Base-by-base conservation (phyloP, 1,140 invertebrate species). In the Grapholita molesta region DNA sequence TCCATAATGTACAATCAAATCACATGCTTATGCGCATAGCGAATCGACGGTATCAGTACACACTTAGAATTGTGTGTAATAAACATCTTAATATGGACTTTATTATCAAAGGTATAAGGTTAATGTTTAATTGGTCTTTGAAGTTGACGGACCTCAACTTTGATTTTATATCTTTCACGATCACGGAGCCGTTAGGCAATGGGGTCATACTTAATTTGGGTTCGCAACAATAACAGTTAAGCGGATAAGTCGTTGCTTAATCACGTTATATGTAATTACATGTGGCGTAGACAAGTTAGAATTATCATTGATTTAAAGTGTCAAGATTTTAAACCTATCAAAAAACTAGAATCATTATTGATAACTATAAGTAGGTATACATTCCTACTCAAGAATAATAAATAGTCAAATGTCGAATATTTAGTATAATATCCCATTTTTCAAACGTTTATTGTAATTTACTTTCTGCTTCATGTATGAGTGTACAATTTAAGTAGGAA, bases 121-220 rank as follows among this genome's bases (percentile, higher is more conserved):
- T 21, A 15, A 48, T 21, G 21, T 8, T 48, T 5, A 3, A 21
- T 9, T 48, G 8, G 6, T 6, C 5, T 6, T 21, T 18, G 7
- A 3, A 21, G 42, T 48, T n/a, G 7, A 48, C n/a, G 42, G 42
- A 15, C 6, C 21, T 48, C 18, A 48, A 15, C 15, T 48, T 21
- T 38, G 15, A 38, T 38, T 38, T 38, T 38, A n/a, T 18, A 48
- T 21, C 15, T 48, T 21, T 21, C 18, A 38, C 35, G 35, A 48
- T 48, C 42, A 28, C 55, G 15, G 48, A 9, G 21, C 7, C 12
- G 53, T 55, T 55, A 55, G 28, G 0, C 25, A 61, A 61, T 30
- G 55, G 55, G 25, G 24, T 61, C 55, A 61, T 61, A 28, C n/a
- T 30, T 61, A 61, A 61, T 61, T 28, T 61, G 12, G 55, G 55